Evolutionary conservation across 2,888 invertebrate genomes (phyloP).

Genomic region (Smittia sp.): DNA sequence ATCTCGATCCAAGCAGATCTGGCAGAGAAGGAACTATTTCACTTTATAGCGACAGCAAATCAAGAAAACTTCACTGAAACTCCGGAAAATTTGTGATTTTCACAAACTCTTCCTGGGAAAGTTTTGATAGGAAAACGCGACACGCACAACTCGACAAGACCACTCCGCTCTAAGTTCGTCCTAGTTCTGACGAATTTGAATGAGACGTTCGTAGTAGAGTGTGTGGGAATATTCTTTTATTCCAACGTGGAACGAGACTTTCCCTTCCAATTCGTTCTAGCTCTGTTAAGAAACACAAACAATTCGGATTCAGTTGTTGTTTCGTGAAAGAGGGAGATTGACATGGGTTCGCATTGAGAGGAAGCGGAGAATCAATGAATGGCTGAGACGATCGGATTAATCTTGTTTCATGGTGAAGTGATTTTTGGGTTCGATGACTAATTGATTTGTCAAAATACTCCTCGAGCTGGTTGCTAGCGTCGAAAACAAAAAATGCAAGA

Average conservation of each 20-base stretch:
- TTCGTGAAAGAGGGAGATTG: neutral
- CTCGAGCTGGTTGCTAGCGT: too few relatives aligned
- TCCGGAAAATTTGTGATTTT: neutral
- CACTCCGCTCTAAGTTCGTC: conserved; percentile 3
- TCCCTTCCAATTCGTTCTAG: neutral
- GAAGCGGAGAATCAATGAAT: neutral
- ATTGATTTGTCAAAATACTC: too few relatives aligned
- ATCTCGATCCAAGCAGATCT: neutral
- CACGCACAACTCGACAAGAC: neutral
- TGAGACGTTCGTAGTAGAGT: neutral
- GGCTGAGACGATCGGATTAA: too few relatives aligned
- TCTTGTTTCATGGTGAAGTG: too few relatives aligned
- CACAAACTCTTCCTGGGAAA: neutral
- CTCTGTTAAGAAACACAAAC: neutral
- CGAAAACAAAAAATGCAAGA: too few relatives aligned
- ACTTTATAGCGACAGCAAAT: neutral
- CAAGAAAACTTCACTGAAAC: neutral
- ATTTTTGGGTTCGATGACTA: too few relatives aligned
- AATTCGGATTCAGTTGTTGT: neutral
- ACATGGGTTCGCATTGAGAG: neutral
- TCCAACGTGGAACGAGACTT: conserved; percentile 2
- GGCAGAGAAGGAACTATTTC: neutral
- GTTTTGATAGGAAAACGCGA: neutral
- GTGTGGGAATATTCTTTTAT: conserved; percentile 14
- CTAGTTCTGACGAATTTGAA: conserved; percentile 29